Evolutionary conservation across 1,140 invertebrate species (phyloP), one percentile per base, ranked within the genome.

Genomic region (Drosophila erecta): DNA sequence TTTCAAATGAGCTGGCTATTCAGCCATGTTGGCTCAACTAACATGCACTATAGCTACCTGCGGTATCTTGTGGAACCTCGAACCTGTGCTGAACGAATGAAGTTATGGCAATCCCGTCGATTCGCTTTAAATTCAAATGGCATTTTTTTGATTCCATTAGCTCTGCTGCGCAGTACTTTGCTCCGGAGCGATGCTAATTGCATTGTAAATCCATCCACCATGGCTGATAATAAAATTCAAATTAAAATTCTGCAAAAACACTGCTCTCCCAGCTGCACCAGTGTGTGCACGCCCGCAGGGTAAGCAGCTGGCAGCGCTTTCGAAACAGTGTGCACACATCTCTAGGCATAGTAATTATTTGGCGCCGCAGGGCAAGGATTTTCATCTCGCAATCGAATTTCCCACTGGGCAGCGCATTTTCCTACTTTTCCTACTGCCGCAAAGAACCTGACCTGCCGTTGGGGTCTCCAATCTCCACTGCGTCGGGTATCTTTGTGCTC

Each of bases 321-420:
- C 14, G 59, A 10, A 58, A 41, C 24, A 27, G 35, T 61, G 53
- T 61, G 59, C 54, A 61, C 37, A 62, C 54, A 22, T 17, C 59
- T 38, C 27, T 2, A 7, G 59, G 59, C 37, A 24, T 20, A 17
- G 57, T 54, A 24, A 47, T 59, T 59, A 70, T 60, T 30, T 38
- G 59, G 20, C 15, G 4, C 30, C 14, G n/a, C n/a, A 1, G 8
- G 15, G 8, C 15, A 12, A 6, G 5, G 10, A 40, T 60, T 30
- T 20, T 22, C 37, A 12, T 20, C n/a, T 11, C 17, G 22, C 12
- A 71, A 56, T 62, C 57, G 20, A 50, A 57, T 74, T 67, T 74
- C 0, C 15, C 35, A 46, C 38, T 22, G 41, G 71, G 27, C 41
- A 22, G 11, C 17, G 20, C 8, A 10, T 14, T 12, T 11, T 10